A percentile compares a stretch with the other conserved stretches of the same genome.
Conservation (phyloP, 1,140 invertebrate genomes). For the Trigoniulus corallinus region DNA sequence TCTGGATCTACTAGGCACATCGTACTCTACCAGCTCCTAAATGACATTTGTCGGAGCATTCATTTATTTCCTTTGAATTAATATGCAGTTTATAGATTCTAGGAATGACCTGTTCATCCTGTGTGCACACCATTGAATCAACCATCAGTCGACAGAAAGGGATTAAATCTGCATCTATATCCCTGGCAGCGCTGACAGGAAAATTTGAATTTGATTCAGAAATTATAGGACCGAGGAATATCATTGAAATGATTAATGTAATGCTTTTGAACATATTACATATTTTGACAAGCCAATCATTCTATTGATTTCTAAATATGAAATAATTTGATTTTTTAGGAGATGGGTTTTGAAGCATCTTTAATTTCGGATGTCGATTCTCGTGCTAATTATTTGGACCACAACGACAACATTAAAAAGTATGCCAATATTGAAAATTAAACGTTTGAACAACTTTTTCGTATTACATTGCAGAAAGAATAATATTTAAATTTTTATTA, state of each 20-base stretch:
- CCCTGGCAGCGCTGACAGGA: slow-evolving; percentile 68
- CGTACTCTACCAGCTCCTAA: slow-evolving; percentile 53
- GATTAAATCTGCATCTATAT: slow-evolving; percentile 59
- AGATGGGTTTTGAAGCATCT: slow-evolving; percentile 36
- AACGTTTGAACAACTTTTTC: no score
- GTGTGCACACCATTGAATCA: slow-evolving; percentile 87
- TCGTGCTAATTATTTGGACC: slow-evolving; percentile 29
- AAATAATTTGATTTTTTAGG: slow-evolving; percentile 23
- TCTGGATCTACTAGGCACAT: no score
- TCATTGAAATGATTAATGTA: slow-evolving; percentile 68
- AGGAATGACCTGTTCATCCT: slow-evolving; percentile 93
- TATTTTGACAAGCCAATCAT: slow-evolving; percentile 15
- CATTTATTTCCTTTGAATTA: no score
- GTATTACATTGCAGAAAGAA: neutral
- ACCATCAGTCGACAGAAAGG: slow-evolving; percentile 60
- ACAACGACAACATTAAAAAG: slow-evolving; percentile 72
- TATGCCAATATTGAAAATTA: slow-evolving; percentile 12
- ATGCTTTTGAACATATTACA: slow-evolving; percentile 17
- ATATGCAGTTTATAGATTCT: no score
- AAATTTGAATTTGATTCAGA: slow-evolving; percentile 71
- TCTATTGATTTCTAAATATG: slow-evolving; percentile 32
- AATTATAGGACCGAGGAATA: slow-evolving; percentile 66
- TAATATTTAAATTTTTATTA: slow-evolving; percentile 6
- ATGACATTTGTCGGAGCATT: no score
- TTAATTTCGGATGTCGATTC: slow-evolving; percentile 26